Conservation (phyloP, 1,140 invertebrate species). For the Sinonovacula constricta region DNA sequence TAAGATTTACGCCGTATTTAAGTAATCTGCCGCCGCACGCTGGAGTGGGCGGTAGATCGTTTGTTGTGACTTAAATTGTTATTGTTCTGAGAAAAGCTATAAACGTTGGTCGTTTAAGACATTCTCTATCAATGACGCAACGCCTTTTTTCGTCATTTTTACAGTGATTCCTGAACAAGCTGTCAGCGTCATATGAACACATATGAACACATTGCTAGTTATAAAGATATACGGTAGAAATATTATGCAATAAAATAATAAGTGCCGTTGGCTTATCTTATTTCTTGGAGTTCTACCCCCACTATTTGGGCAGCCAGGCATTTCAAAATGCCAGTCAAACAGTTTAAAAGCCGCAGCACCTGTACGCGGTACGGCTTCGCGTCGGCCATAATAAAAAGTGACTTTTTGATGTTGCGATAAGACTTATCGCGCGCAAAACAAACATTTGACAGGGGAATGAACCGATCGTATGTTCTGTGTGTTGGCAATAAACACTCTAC, state of each 20-base stretch:
- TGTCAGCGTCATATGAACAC: no score
- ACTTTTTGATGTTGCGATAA: constrained; percentile 36
- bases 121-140: no score
- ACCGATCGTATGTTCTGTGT: not conserved
- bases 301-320: not conserved
- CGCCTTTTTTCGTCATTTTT: no score
- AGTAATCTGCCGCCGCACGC: no score
- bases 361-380: not conserved
- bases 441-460: constrained; percentile 40
- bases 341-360: constrained; percentile 45
- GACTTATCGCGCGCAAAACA: constrained; percentile 28
- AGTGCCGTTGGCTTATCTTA: not conserved
- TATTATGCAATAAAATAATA: constrained; percentile 1
- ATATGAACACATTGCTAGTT: no score
- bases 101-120: no score
- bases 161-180: no score
- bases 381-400: constrained; percentile 8
- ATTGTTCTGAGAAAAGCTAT: no score
- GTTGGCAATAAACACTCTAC: not conserved
- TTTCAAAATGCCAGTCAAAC: constrained; percentile 37
- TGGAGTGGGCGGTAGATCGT: no score
- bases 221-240: not conserved
- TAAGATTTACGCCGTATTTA: no score
- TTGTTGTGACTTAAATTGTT: no score
- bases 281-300: constrained; percentile 2